phyloP scores from a whole-genome alignment of 2,797 vertebrate genomes.

The Rhynchotus rufescens region DNA sequence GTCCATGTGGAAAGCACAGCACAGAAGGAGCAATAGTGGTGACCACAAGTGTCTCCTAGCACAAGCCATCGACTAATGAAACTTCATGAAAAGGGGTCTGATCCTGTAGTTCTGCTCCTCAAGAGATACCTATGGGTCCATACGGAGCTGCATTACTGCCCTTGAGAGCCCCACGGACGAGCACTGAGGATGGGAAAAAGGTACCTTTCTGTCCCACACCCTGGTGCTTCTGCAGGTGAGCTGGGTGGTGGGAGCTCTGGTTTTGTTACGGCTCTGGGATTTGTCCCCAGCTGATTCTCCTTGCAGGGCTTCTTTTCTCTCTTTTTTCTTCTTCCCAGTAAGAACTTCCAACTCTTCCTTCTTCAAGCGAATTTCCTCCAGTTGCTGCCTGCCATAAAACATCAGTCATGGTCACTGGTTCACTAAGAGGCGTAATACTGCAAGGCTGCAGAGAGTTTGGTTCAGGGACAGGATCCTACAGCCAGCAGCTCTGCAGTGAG shows the following conservation, averaged over 20 bases:
- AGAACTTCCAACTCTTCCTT: constrained; percentile 69
- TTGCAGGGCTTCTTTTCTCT: constrained; percentile 59
- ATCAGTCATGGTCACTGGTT: neutral
- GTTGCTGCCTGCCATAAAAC: constrained; percentile 76
- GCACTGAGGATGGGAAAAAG: neutral
- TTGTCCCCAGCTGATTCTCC: constrained; percentile 76
- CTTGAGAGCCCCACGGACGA: neutral
- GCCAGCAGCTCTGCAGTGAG: neutral
- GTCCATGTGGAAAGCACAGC: neutral
- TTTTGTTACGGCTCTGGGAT: neutral
- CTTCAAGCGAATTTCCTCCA: constrained; percentile 79
- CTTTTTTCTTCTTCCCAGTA: constrained; percentile 54
- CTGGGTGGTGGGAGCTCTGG: neutral
- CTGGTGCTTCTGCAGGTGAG: constrained; percentile 7
- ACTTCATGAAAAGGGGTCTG: neutral
- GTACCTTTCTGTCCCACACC: constrained; percentile 69
- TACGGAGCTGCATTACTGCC: neutral
- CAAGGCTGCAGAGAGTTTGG: neutral
- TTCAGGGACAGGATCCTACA: neutral
- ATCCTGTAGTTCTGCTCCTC: neutral
- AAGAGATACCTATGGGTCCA: neutral
- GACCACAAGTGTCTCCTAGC: neutral
- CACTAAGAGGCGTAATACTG: neutral
- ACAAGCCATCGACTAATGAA: neutral
- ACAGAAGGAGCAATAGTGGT: neutral